phyloP scores from a whole-genome alignment of 2,888 invertebrate genomes.

The Litoditis marina region DNA sequence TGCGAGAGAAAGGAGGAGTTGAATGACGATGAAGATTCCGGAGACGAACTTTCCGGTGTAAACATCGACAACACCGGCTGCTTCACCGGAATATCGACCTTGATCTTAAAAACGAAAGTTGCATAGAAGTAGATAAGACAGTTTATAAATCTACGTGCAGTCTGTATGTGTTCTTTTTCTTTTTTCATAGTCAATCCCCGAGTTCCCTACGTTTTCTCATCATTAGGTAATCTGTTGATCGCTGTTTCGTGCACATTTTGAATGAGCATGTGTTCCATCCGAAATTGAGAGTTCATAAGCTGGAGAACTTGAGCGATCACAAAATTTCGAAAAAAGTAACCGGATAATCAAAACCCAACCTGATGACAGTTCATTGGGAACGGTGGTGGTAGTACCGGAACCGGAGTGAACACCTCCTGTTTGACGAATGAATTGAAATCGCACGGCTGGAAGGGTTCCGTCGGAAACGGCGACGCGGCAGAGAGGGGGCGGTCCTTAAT shows the following conservation, averaged over 20 bases:
- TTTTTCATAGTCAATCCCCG: too few species aligned
- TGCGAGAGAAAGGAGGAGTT: constrained; percentile 25
- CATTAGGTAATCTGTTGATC: too few species aligned
- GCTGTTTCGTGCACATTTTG: too few species aligned
- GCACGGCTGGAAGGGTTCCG: constrained; percentile 11
- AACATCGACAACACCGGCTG: constrained; percentile 26
- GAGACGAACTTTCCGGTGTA: constrained; percentile 44
- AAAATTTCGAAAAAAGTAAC: background rate
- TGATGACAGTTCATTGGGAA: constrained; percentile 14
- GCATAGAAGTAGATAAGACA: too few species aligned
- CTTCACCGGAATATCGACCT: constrained; percentile 43
- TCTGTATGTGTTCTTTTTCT: too few species aligned
- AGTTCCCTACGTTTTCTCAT: too few species aligned
- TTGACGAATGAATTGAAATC: constrained; percentile 13
- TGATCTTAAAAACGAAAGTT: constrained; percentile 24
- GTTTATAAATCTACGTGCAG: too few species aligned
- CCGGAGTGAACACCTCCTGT: constrained; percentile 12
- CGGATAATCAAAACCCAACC: background rate
- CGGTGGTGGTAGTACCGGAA: constrained; percentile 7
- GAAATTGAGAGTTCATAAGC: too few species aligned
- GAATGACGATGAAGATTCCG: constrained; percentile 36
- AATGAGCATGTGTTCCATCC: too few species aligned
- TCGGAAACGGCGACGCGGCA: constrained; percentile 24
- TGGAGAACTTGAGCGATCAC: background rate
- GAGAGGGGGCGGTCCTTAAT: constrained; percentile 14